A percentile compares a stretch with the other conserved stretches of the same genome.
Evolutionary conservation across 2,888 invertebrate species (phyloP).

Genomic region (Stictocephala bisonia): DNA sequence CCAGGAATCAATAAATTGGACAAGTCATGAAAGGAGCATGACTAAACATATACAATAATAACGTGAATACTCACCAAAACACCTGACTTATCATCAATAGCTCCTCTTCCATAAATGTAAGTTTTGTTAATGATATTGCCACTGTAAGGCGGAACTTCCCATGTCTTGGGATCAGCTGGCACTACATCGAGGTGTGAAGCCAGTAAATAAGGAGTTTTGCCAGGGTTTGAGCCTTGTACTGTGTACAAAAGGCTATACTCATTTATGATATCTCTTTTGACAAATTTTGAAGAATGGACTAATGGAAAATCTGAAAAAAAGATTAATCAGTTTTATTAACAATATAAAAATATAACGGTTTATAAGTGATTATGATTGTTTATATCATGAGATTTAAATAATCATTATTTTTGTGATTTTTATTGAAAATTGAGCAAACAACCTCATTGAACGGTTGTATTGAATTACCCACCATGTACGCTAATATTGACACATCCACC

Average conservation of each 20-base stretch:
- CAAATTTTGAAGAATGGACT: constrained; percentile 59
- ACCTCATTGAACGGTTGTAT: no score
- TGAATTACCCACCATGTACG: no score
- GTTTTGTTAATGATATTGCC: constrained; percentile 62
- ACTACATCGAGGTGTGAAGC: constrained; percentile 68
- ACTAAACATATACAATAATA: no score
- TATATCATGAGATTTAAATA: no score
- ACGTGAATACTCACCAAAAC: constrained; percentile 67
- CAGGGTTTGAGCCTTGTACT: constrained; percentile 62
- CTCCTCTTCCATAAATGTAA: constrained; percentile 66
- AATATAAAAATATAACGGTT: no score
- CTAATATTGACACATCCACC: no score
- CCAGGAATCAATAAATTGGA: no score
- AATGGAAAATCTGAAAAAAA: constrained; percentile 60
- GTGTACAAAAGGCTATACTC: constrained; percentile 66
- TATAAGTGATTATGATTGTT: no score
- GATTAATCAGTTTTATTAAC: no score
- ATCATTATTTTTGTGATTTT: no score
- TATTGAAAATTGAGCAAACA: no score
- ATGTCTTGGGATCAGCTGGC: constrained; percentile 62
- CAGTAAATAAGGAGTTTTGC: constrained; percentile 65
- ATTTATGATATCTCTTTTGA: constrained; percentile 61
- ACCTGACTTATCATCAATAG: constrained; percentile 67
- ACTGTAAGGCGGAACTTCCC: constrained; percentile 65
- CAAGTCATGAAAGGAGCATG: no score